Evolutionary conservation across 2,113 vertebrate genomes (phyloP), one percentile per base, ranked within the genome.

Genomic region (Dicrurus megarhynchus): DNA sequence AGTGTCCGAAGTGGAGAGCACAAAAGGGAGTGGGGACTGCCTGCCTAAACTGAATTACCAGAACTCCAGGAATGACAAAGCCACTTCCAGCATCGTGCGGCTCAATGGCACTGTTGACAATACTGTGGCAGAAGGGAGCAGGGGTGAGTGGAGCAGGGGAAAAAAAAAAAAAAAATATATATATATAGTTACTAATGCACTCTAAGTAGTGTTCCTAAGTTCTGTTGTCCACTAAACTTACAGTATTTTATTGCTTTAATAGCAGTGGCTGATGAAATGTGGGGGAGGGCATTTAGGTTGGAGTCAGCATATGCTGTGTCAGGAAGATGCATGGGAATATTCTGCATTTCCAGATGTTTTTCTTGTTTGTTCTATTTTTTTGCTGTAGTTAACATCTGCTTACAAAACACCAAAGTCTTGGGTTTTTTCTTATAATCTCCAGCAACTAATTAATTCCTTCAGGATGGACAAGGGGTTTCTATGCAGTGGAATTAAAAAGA

Each of bases 1-100:
- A 98, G 98, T 98, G 46, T 98, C 98, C 0, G 98, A 98, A 77
- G 97, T 90, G 21, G 98, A 98, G 84, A 98, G 98, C 60, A 27
- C 97, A 44, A 98, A 98, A 90, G 98, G 98, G 76, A 98, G 98
- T 44, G 92, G 97, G 10, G 98, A 98, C 39, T 98, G 98, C 80
- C 97, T 98, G 27, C 96, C 98, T 33, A 97, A 95, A 21, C 95
- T 98, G 12, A 94, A 81, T 74, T 98, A 98, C 33, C 98, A 97
- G 15, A 95, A 57, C 78, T 96, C 87, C 26, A 67, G 28, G 10
- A 20, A 53, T 4, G 52, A 50, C 49, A 96, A 96, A 60, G 49
- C 73, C 0, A 3, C 97, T 23, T 97, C 98, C 41, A 98, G 87
- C 80, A 98, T 98, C 24, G 98, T 98, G 74, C 97, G 98, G 19